Evolutionary conservation across 2,113 vertebrate species (phyloP), one percentile per base, ranked within the genome.

Genomic region (Pyrgilauda ruficollis): DNA sequence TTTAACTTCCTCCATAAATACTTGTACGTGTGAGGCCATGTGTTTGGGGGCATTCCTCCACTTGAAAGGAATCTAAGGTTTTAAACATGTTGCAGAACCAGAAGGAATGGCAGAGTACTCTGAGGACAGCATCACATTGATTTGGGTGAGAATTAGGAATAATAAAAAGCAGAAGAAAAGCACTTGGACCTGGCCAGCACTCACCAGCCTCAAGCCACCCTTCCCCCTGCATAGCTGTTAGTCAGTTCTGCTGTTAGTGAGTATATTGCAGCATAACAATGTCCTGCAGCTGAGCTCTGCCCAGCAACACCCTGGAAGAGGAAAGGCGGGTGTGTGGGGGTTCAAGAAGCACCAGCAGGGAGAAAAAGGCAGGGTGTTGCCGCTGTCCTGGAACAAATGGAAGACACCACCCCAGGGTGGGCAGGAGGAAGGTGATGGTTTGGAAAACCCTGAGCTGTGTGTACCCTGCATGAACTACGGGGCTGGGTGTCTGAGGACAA

Each of bases 1-100:
- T 83, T 88, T 87, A 74, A 97, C 92, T 94, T 95, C 94, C 90
- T 91, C 66, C 58, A 78, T 75, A 95, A 94, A 95, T 30, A 7
- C 49, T 46, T 61, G 33, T 61, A 52, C 4, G 5, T 56, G 56
- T 81, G 78, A 95, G 93, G 77, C 84, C 59, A 18, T 68, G 10
- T 56, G 58, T 61, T 35, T 23, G 21, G 46, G 62, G 69, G 28
- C 41, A 53, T 84, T 94, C 37, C 69, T 56, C 31, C 35, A 22
- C 84, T 87, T 1, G 0, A 58, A 90, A 66, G 50, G 31, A 39
- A 94, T 49, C 23, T 73, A 86, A 33, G 28, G 6, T 77, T 94
- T 76, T 27, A 80, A 94, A 58, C 26, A 7, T 10, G 44, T 69
- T 69, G 79, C 46, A 89, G 59, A 85, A 90, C 11, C 27, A 82